Evolutionary conservation across 2,888 invertebrate species (phyloP), one percentile per base, ranked within the genome.

Genomic region (Tetranychus piercei): DNA sequence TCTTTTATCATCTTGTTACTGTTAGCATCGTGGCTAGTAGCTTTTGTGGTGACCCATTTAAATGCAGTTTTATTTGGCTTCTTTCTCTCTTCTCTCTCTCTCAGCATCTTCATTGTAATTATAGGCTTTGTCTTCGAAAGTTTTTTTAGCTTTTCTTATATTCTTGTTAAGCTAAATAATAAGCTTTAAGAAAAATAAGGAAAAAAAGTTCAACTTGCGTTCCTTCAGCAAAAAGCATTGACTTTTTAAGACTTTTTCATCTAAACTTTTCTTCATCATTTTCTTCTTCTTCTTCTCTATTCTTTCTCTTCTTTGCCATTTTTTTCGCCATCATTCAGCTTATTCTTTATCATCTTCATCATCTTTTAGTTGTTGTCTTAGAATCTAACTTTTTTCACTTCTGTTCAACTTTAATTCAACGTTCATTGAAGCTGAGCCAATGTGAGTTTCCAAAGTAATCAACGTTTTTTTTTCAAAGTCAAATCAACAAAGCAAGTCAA

Each of bases 41-140:
- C 55, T 55, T 55, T 55, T 55, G 55, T 55, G 55, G 55, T 55
- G 55, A 55, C 55, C 55, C 55, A 55, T 55, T 55, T 55, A 55
- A 55, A 55, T 55, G 55, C 55, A 55, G 34, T 34, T 34, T 34
- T 34, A 34, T 34, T 34, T 34, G 34, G 34, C 34, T 34, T 34
- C 34, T 34, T 5, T 15, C 55, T 55, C 15, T n/a, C n/a, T n/a
- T n/a, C n/a, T n/a, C n/a, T n/a, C 34, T 34, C 34, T 15, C 55
- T 55, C 15, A 55, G 9, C 55, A 55, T 55, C 55, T 15, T 55
- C 55, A 55, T 55, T 55, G 55, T 55, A 55, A 55, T 55, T 55
- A 55, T 55, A 55, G 55, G 55, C 55, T 55, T 55, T 55, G 55
- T 55, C 55, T 55, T 34, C 34, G 34, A 34, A 34, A 34, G 34